These are phyloP conservation scores for Dicycla oo DNA, from an alignment of 2,888 invertebrate genomes.

Conservation along the genomic window DNA sequence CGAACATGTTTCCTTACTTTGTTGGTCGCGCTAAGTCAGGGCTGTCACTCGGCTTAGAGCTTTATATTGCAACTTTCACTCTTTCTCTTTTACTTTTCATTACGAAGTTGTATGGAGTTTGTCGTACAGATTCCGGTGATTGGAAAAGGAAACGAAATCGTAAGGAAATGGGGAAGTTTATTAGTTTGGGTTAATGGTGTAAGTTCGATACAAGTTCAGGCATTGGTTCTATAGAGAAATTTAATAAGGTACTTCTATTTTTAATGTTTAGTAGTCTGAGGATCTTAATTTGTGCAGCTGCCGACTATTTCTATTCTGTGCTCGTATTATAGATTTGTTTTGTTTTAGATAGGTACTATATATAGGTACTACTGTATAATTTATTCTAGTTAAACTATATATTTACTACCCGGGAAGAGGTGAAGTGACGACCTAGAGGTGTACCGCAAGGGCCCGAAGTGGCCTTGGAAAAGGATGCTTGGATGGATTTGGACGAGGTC, in stretches of 20 bases:
- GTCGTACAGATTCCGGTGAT: constrained; percentile 23
- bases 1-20: constrained; percentile 81
- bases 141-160: constrained; percentile 25
- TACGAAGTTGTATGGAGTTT: constrained; percentile 42
- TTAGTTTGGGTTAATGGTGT: constrained; percentile 6
- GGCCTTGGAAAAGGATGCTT: too few species aligned
- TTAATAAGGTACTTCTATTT: neutral
- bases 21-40: constrained; percentile 73
- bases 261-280: neutral
- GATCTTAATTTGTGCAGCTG: too few species aligned
- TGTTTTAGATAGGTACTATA: neutral
- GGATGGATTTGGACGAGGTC: too few species aligned
- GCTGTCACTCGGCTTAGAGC: constrained; percentile 66
- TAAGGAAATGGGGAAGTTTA: neutral
- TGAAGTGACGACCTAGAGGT: too few species aligned
- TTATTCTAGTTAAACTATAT: neutral
- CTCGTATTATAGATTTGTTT: neutral
- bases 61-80: constrained; percentile 56
- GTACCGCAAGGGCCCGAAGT: too few species aligned
- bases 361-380: too few species aligned
- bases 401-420: too few species aligned
- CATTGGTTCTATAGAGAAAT: neutral
- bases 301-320: neutral
- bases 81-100: constrained; percentile 48
- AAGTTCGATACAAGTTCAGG: neutral